A percentile compares a stretch with the other conserved stretches of the same genome.
Evolutionary conservation across 2,113 vertebrate species (phyloP).

Genomic region (Lates calcarifer): DNA sequence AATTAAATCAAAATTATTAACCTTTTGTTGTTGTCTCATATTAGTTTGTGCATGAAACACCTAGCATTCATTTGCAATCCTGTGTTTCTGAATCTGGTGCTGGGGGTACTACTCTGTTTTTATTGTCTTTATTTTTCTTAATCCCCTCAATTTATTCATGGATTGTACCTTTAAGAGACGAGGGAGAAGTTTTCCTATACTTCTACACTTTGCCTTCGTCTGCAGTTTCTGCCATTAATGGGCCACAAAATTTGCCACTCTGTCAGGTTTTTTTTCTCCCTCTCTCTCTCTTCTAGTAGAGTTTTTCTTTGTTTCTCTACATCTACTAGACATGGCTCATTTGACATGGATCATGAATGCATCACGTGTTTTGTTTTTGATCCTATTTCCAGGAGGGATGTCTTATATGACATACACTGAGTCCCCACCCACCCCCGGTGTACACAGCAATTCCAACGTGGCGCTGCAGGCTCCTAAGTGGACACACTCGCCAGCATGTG

Average conservation of each 20-base stretch:
- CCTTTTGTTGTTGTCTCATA: neutral
- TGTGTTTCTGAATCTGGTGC: neutral
- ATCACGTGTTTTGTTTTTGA: neutral
- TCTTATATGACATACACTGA: neutral
- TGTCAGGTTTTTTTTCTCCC: neutral
- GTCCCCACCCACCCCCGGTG: neutral
- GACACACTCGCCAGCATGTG: constrained; percentile 73
- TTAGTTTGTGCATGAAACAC: neutral
- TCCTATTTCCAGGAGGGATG: neutral
- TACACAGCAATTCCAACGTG: constrained; percentile 58
- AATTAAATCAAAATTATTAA: neutral
- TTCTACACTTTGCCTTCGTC: neutral
- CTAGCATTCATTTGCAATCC: neutral
- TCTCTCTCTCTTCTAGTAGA: neutral
- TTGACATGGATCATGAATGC: neutral
- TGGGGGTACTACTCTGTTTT: neutral
- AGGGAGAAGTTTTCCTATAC: neutral
- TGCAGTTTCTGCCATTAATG: neutral
- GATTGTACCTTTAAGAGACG: neutral
- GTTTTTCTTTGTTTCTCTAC: neutral
- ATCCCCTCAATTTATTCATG: neutral
- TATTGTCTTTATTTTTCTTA: too few species aligned
- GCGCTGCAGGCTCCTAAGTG: constrained; percentile 62
- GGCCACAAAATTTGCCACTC: neutral
- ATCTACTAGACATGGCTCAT: constrained; percentile 1